Base-by-base conservation (phyloP, 2,888 invertebrate genomes). In the Brenthis hecate region DNA sequence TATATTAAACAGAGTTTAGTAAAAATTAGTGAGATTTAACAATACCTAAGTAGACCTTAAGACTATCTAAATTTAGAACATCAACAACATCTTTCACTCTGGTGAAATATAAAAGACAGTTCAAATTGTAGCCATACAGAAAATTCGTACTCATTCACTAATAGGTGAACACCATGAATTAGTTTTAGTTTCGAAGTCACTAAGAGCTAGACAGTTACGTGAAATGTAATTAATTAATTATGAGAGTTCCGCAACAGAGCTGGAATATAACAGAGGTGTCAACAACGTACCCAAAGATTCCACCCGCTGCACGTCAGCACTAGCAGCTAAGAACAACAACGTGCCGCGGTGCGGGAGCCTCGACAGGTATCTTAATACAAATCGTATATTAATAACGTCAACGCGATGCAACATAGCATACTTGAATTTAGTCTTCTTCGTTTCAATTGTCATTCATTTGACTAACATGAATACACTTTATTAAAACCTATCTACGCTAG, bases 1-100 rank as follows among this genome's bases (percentile, higher is more conserved):
- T 93, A 92, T 92, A 92, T 92, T 92, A 89, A 92, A 92, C 92
- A 92, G 89, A 91, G 90, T 92, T 92, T 92, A 92, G 92, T 92
- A 92, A 92, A 91, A 89, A 92, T 92, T 92, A 92, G 92, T 91
- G 92, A 90, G 87, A 88, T 91, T 91, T 92, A 92, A 92, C 92
- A 91, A 91, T 91, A 91, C 87, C 85, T 91, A 91, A 75, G 68
- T 70, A 75, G 70, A 75, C 74, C 86, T 89, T 91, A 89, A 70
- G 77, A 83, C 85, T 90, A 91, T 78, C 76, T 85, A 85, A 86
- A 84, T 82, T 86, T 86, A 92, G 87, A 91, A 92, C 91, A 92
- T 91, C 88, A 92, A 92, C 91, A 92, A 92, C 89, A 91, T 86
- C 86, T 86, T 91, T 87, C 89, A 91, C 87, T 79, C 85, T 73